phyloP scores from a whole-genome alignment of 1,140 invertebrate genomes.

The Mamestra configurata region DNA sequence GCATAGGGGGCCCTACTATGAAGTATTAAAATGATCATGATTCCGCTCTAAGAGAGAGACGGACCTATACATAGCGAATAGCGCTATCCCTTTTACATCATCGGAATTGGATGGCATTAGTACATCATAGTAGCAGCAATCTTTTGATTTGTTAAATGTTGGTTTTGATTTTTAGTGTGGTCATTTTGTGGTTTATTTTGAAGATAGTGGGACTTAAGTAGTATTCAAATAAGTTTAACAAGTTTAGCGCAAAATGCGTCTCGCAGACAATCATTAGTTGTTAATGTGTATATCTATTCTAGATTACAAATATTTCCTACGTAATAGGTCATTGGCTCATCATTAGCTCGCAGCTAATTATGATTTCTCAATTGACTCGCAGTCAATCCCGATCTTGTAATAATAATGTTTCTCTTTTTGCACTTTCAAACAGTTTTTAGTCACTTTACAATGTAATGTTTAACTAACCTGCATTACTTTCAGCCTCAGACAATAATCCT shows the following conservation, averaged over 20 bases:
- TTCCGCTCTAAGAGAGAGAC: too few relatives aligned
- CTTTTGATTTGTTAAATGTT: too few relatives aligned
- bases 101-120: too few relatives aligned
- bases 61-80: too few relatives aligned
- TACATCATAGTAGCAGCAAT: too few relatives aligned
- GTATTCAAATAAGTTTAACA: too few relatives aligned
- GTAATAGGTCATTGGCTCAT: conserved; percentile 5
- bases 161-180: too few relatives aligned
- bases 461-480: conserved; percentile 6
- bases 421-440: background rate
- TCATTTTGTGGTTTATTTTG: too few relatives aligned
- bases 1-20: too few relatives aligned
- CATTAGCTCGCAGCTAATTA: conserved; percentile 39
- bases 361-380: conserved; percentile 46
- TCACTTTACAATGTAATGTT: background rate
- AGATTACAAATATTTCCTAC: conserved; percentile 24
- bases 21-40: too few relatives aligned
- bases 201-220: too few relatives aligned
- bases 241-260: background rate
- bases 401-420: background rate
- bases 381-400: conserved; percentile 28
- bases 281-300: conserved; percentile 15
- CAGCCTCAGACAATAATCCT: background rate
- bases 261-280: conserved; percentile 16
- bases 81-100: too few relatives aligned